Conservation (phyloP, 2,888 invertebrate genomes). For the Phymatocera aterrima region DNA sequence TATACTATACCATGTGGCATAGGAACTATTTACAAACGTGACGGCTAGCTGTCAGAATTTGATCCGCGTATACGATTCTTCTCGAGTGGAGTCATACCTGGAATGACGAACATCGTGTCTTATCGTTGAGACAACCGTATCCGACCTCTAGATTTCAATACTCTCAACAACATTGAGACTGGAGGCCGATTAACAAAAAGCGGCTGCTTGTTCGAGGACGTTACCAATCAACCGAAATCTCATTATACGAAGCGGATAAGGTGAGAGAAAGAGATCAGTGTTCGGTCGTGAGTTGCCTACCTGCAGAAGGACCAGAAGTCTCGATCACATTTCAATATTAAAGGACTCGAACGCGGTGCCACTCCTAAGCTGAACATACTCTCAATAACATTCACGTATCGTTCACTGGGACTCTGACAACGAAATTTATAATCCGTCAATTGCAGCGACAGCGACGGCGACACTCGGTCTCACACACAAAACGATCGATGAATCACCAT, state of each 20-base stretch:
- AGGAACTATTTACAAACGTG: slow-evolving; percentile 33
- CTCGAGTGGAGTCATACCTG: not conserved
- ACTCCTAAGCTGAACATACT: slow-evolving; percentile 63
- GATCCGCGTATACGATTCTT: not conserved
- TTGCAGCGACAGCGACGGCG: not conserved
- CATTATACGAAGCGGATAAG: not conserved
- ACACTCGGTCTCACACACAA: slow-evolving; percentile 49
- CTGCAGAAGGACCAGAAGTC: slow-evolving; percentile 68
- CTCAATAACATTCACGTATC: not conserved
- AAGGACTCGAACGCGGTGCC: slow-evolving; percentile 55
- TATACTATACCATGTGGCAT: slow-evolving; percentile 22
- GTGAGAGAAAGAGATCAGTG: not conserved
- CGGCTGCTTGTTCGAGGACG: not conserved
- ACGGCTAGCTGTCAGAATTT: slow-evolving; percentile 8
- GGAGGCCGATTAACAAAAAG: not conserved
- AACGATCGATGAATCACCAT: slow-evolving; percentile 38
- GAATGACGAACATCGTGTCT: not conserved
- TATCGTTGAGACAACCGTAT: not conserved
- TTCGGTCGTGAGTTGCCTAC: slow-evolving; percentile 54
- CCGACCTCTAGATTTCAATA: not conserved
- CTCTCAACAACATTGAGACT: not conserved
- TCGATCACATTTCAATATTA: slow-evolving; percentile 65
- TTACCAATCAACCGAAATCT: not conserved
- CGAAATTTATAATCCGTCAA: not conserved
- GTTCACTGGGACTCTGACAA: not conserved